These are phyloP conservation scores for Sminthurides aquaticus DNA, from an alignment of 2,888 invertebrate species.

Conservation along the genomic window DNA sequence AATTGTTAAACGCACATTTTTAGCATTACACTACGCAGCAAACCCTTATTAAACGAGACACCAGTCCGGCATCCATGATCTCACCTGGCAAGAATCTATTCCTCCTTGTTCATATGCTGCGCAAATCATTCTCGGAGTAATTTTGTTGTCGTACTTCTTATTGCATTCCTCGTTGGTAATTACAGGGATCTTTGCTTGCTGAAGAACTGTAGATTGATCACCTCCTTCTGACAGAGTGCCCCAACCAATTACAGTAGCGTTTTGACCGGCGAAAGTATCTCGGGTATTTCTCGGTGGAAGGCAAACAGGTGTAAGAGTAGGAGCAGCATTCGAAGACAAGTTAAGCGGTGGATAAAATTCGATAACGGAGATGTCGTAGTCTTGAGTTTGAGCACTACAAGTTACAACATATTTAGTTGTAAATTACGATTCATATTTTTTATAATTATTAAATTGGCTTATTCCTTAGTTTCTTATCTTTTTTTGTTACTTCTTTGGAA, in stretches of 20 bases:
- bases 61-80: too few relatives aligned
- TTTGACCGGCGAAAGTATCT: constrained; percentile 26
- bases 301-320: constrained; percentile 34
- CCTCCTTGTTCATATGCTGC: constrained; percentile 36
- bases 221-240: constrained; percentile 28
- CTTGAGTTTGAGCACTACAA: constrained; percentile 32
- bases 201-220: constrained; percentile 31
- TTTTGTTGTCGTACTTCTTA: constrained; percentile 27
- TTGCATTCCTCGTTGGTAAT: constrained; percentile 37
- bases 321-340: constrained; percentile 25
- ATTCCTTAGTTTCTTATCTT: too few relatives aligned
- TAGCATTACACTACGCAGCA: too few relatives aligned
- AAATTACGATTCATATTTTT: not conserved
- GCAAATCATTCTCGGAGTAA: constrained; percentile 36
- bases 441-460: too few relatives aligned
- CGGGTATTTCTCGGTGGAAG: constrained; percentile 25
- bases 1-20: too few relatives aligned
- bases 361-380: constrained; percentile 36
- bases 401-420: not conserved
- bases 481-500: too few relatives aligned
- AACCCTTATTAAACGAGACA: too few relatives aligned
- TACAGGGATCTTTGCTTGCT: constrained; percentile 34
- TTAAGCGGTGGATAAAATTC: constrained; percentile 33
- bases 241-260: constrained; percentile 37
- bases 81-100: constrained; percentile 35